phyloP scores from a whole-genome alignment of 2,113 vertebrate species.

The Lethenteron camtschaticum region DNA sequence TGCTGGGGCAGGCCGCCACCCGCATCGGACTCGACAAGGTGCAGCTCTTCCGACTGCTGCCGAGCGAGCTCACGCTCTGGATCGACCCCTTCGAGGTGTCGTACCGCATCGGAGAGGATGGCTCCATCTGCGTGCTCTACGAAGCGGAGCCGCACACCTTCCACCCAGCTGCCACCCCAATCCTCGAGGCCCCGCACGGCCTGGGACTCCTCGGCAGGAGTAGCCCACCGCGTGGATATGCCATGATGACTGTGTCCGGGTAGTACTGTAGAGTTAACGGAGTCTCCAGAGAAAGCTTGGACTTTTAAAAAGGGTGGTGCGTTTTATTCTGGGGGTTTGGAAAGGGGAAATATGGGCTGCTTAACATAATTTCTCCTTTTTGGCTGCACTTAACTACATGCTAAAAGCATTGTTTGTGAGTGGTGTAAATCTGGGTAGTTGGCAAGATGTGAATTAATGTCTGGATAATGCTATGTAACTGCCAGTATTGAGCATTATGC shows the following conservation, averaged over 20 bases:
- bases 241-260: constrained; percentile 99
- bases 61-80: constrained; percentile 97
- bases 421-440: background rate
- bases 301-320: constrained; percentile 38
- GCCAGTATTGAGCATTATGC: no score
- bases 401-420: background rate
- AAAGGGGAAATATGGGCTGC: constrained; percentile 75
- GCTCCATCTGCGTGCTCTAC: constrained; percentile 95
- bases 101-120: constrained; percentile 93
- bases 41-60: constrained; percentile 89
- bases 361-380: constrained; percentile 21
- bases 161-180: constrained; percentile 22
- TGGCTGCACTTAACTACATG: constrained; percentile 9
- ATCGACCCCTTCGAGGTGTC: constrained; percentile 97
- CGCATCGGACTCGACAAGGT: constrained; percentile 89
- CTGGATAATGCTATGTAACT: no score
- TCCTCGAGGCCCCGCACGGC: constrained; percentile 92
- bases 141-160: constrained; percentile 50
- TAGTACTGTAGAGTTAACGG: constrained; percentile 30
- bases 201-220: constrained; percentile 87
- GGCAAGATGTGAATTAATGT: background rate
- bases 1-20: constrained; percentile 84
- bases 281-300: constrained; percentile 23
- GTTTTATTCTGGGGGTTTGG: constrained; percentile 19
- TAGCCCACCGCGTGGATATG: constrained; percentile 91